A percentile compares a stretch with the other conserved stretches of the same genome.
phyloP scores from a whole-genome alignment of 2,113 vertebrate genomes.

The Chrysochloris asiatica region DNA sequence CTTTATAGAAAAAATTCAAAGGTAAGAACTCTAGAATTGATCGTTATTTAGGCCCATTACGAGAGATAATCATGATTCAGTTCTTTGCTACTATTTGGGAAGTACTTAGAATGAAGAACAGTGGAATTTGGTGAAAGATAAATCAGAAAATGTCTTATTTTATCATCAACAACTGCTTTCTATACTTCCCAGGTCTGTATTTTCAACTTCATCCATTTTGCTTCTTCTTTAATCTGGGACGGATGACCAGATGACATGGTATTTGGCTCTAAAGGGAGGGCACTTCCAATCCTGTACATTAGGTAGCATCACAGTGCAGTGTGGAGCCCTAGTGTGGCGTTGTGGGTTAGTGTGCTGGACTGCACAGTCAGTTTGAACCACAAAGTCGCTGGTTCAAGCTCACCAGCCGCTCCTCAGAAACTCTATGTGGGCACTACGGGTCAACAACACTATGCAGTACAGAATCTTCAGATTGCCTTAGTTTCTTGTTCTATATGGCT shows the following conservation, averaged over 20 bases:
- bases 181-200: neutral
- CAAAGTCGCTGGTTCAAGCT: no score
- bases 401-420: no score
- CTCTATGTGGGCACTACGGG: no score
- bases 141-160: neutral
- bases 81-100: no score
- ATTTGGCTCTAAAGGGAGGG: no score
- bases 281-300: rapidly evolving
- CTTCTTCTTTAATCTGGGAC: neutral
- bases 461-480: neutral
- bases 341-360: no score
- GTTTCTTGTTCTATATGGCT: neutral
- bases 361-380: no score
- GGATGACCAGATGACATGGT: neutral
- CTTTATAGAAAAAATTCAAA: neutral
- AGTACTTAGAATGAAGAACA: no score
- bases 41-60: no score
- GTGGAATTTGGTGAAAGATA: neutral
- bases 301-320: rapidly evolving
- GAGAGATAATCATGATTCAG: no score
- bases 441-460: rapidly evolving
- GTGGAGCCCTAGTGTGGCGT: no score
- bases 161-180: neutral
- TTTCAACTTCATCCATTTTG: neutral
- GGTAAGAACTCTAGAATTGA: neutral